A percentile compares a stretch with the other conserved stretches of the same genome.
Conservation (phyloP, 2,888 invertebrate genomes). For the Drosophila yooni region DNA sequence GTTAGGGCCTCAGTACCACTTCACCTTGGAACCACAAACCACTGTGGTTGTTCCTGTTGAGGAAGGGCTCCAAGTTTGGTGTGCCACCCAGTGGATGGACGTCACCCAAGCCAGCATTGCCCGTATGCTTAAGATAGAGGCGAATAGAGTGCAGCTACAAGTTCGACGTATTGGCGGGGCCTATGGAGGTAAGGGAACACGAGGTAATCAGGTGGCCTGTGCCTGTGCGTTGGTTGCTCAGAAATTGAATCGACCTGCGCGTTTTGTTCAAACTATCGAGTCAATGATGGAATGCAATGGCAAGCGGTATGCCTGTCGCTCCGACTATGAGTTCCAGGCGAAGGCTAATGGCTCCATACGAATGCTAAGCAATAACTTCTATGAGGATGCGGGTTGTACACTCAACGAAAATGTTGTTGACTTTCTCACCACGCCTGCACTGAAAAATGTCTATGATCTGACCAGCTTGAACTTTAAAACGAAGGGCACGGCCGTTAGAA, state of each 20-base stretch:
- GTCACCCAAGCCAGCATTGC: conserved; percentile 87
- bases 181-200: conserved; percentile 91
- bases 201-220: conserved; percentile 87
- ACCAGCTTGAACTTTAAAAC: conserved; percentile 87
- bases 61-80: conserved; percentile 89
- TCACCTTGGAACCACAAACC: conserved; percentile 90
- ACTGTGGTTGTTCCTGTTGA: conserved; percentile 89
- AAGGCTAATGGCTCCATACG: conserved; percentile 88
- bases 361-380: conserved; percentile 87
- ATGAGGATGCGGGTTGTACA: conserved; percentile 86
- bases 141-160: conserved; percentile 89
- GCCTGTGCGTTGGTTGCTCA: conserved; percentile 90
- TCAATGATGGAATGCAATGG: conserved; percentile 90
- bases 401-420: conserved; percentile 86
- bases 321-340: conserved; percentile 89
- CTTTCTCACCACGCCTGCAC: conserved; percentile 68
- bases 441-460: conserved; percentile 88
- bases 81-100: conserved; percentile 89
- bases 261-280: conserved; percentile 90
- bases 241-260: conserved; percentile 87
- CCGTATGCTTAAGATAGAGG: conserved; percentile 84
- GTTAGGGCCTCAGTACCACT: conserved; percentile 90
- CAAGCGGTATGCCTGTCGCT: conserved; percentile 87
- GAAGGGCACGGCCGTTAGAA: conserved; percentile 88
- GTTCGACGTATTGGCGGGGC: conserved; percentile 92